phyloP scores from a whole-genome alignment of 2,113 vertebrate species.

The Zosterops pallidus region DNA sequence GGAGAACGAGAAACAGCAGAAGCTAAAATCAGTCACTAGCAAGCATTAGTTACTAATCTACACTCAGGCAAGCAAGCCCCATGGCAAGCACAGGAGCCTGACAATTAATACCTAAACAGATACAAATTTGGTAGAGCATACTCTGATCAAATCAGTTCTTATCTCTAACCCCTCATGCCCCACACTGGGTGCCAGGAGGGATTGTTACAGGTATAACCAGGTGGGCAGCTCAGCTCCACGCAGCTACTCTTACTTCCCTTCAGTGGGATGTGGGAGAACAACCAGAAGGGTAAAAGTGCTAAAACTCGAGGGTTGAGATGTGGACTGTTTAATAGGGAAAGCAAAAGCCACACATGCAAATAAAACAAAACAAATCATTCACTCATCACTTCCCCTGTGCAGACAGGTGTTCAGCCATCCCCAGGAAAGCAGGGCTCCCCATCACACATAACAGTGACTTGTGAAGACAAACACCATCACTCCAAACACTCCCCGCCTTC shows the following conservation, averaged over 20 bases:
- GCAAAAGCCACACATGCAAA: background rate
- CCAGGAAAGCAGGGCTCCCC: background rate
- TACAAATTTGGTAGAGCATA: background rate
- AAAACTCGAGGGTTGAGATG: background rate
- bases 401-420: background rate
- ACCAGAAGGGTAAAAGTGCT: background rate
- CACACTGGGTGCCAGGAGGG: background rate
- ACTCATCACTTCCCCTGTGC: background rate
- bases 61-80: background rate
- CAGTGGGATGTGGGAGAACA: background rate
- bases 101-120: background rate
- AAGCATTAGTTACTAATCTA: background rate
- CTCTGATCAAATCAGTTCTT: background rate
- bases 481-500: background rate
- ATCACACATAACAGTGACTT: fast-evolving
- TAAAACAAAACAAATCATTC: background rate
- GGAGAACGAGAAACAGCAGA: background rate
- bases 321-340: background rate
- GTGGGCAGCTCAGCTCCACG: background rate
- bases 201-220: fast-evolving
- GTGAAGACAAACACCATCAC: background rate
- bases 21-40: background rate
- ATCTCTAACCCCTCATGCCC: background rate
- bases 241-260: background rate
- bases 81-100: background rate